These are phyloP conservation scores for Cosmopolites sordidus DNA, from an alignment of 2,888 invertebrate species.

Conservation along the genomic window DNA sequence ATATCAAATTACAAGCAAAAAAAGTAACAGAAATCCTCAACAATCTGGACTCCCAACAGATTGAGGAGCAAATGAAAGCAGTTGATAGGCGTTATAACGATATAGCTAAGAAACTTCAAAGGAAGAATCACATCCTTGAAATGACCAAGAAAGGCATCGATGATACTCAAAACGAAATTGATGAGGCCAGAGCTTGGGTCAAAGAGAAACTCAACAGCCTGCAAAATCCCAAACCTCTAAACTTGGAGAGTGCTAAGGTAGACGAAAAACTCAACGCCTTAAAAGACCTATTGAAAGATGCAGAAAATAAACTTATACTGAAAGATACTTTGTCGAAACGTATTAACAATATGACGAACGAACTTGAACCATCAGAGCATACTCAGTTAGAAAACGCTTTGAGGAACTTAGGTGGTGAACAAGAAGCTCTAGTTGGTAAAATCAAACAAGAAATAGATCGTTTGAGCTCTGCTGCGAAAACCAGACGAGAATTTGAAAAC, in stretches of 20 bases:
- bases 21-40: slow-evolving; percentile 76
- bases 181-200: slow-evolving; percentile 75
- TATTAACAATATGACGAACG: slow-evolving; percentile 76
- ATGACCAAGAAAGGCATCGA: slow-evolving; percentile 80
- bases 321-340: slow-evolving; percentile 81
- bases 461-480: slow-evolving; percentile 64
- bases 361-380: slow-evolving; percentile 80
- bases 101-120: slow-evolving; percentile 75
- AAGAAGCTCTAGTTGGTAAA: slow-evolving; percentile 66
- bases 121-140: slow-evolving; percentile 79
- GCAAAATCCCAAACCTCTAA: slow-evolving; percentile 63
- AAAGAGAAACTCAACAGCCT: slow-evolving; percentile 67
- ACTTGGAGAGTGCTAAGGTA: slow-evolving; percentile 72
- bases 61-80: slow-evolving; percentile 82
- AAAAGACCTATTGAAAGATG: slow-evolving; percentile 74
- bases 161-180: slow-evolving; percentile 74
- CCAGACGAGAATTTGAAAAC: slow-evolving; percentile 71
- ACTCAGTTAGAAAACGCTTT: slow-evolving; percentile 71
- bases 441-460: slow-evolving; percentile 71
- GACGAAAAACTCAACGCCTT: slow-evolving; percentile 69
- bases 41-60: slow-evolving; percentile 84
- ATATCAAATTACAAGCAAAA: slow-evolving; percentile 64
- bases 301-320: slow-evolving; percentile 76
- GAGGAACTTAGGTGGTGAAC: slow-evolving; percentile 68
- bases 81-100: slow-evolving; percentile 81